Base-by-base conservation (phyloP, 2,888 invertebrate genomes). In the Uloborus plumipes region DNA sequence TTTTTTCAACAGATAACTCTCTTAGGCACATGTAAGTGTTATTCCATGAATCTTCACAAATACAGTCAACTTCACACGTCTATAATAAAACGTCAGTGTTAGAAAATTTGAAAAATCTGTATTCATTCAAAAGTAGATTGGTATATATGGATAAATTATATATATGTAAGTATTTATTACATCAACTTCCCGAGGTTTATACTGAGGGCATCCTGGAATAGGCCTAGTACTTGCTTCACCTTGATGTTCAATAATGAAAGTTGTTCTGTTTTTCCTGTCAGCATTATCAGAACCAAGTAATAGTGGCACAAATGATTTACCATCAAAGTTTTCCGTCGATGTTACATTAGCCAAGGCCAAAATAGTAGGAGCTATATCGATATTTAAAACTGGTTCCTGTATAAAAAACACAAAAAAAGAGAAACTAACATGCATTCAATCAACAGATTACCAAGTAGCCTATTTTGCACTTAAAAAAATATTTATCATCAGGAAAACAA, bases 331-430 rank as follows among this genome's bases (percentile, higher is more conserved):
- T 0, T 88, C 77, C 0, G 92, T 90, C 0, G 90, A 87, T 20
- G 89, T 86, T 2, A 72, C 53, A 0, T 92, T 92, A 0, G 94
- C 94, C 87, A 96, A 90, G 76, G 93, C 91, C 50, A 96, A 88
- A 86, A 97, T 93, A 0, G 97, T 96, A 0, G 96, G 94, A 2
- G 94, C 94, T 58, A 97, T 87, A 88, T 97, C 97, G n/a, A 96
- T 92, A 86, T 94, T 92, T 11, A 93, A 90, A 0, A 94, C 91
- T 0, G 94, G 92, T 70, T 91, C 87, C 83, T 92, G 89, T 0
- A 90, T 86, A 0, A 89, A 87, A 15, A 87, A 87, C 39, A 39
- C 39, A 15, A 69, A 67, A 7, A 31, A 53, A 61, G 20, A 75
- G 71, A 0, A 14, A 61, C 18, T 11, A 71, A 49, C 9, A 9